phyloP scores from a whole-genome alignment of 2,888 invertebrate species.

The Caenorhabditis sinica region DNA sequence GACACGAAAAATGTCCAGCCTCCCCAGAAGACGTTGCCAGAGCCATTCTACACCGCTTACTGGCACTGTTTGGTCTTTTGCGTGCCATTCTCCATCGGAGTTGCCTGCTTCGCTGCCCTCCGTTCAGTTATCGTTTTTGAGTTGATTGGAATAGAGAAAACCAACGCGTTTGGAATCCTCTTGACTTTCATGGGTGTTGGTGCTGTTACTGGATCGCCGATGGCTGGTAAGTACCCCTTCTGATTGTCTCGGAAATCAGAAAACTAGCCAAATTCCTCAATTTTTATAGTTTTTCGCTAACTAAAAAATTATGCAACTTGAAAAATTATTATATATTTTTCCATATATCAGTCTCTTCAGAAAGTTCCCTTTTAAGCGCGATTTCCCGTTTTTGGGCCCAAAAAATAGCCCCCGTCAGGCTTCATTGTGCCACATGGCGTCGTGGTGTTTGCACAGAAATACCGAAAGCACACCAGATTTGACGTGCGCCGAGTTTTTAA shows the following conservation, averaged over 20 bases:
- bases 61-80: constrained; percentile 90
- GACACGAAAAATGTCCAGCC: constrained; percentile 93
- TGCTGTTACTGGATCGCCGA: constrained; percentile 85
- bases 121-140: constrained; percentile 87
- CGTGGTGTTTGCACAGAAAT: not conserved
- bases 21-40: constrained; percentile 88
- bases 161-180: constrained; percentile 86
- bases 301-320: too few relatives aligned
- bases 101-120: constrained; percentile 95
- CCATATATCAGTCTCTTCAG: too few relatives aligned
- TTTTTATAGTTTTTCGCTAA: too few relatives aligned
- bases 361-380: too few relatives aligned
- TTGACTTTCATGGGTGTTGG: constrained; percentile 86
- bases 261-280: too few relatives aligned
- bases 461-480: not conserved
- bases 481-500: too few relatives aligned
- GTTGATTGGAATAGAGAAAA: constrained; percentile 85
- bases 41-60: constrained; percentile 84
- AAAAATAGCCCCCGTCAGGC: not conserved
- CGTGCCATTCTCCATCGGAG: constrained; percentile 91
- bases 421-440: not conserved
- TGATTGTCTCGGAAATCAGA: too few relatives aligned
- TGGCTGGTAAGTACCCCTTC: constrained; percentile 85
- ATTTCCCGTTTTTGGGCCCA: not conserved
- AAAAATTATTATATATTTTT: too few relatives aligned